Evolutionary conservation across 2,888 invertebrate genomes (phyloP).

Genomic region (Gari tellinella): DNA sequence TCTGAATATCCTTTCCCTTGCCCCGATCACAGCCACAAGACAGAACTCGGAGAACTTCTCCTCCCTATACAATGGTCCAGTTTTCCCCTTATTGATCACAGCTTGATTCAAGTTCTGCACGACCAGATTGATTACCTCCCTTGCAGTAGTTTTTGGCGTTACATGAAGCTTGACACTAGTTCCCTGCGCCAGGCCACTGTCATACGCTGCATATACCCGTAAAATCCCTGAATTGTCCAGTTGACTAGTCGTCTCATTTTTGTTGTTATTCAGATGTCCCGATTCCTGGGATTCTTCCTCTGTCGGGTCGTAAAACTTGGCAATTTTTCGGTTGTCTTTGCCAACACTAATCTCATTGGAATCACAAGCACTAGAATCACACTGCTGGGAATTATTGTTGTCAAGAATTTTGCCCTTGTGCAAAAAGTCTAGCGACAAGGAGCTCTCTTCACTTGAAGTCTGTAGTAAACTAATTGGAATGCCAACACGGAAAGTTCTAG

Average conservation of each 20-base stretch:
- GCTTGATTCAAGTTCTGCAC: conserved; percentile 94
- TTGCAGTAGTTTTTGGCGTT: conserved; percentile 95
- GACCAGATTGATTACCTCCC: conserved; percentile 97
- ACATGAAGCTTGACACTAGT: conserved; percentile 97
- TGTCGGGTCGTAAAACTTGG: conserved; percentile 81
- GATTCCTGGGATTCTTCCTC: conserved; percentile 66
- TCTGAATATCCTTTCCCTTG: conserved; percentile 95
- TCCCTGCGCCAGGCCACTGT: conserved; percentile 96
- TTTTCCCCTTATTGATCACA: conserved; percentile 85
- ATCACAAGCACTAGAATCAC: conserved; percentile 59
- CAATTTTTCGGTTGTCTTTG: conserved; percentile 78
- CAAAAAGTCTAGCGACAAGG: conserved; percentile 47
- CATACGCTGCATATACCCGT: conserved; percentile 97
- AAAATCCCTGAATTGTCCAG: conserved; percentile 83
- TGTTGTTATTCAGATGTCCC: conserved; percentile 40
- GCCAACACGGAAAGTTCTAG: conserved; percentile 86
- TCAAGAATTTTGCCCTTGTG: conserved; percentile 58
- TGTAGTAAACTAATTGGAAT: conserved; percentile 81
- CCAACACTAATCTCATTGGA: conserved; percentile 78
- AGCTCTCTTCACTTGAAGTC: conserved; percentile 38
- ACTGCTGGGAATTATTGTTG: conserved; percentile 70
- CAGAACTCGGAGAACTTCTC: conserved; percentile 94
- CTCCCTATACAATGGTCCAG: conserved; percentile 91
- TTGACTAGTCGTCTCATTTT: conserved; percentile 33
- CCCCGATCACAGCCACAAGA: conserved; percentile 97